Evolutionary conservation across 2,888 invertebrate genomes (phyloP).

Genomic region (Xestia rhomboidea): DNA sequence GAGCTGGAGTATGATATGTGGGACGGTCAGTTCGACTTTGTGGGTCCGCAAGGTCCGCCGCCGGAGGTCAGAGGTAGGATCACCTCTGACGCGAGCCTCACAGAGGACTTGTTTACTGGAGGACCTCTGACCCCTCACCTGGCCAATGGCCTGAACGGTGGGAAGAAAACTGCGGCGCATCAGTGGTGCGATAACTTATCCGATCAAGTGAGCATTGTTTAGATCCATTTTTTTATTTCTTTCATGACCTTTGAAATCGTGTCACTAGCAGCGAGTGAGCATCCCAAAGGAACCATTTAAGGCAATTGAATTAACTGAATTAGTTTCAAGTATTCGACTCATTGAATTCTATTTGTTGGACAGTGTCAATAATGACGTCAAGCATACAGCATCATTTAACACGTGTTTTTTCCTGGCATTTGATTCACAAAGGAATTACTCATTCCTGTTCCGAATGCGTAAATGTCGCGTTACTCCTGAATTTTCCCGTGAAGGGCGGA

Average conservation of each 20-base stretch:
- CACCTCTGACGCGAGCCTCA: conserved; percentile 84
- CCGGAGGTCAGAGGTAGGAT: conserved; percentile 81
- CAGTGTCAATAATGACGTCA: conserved; percentile 55
- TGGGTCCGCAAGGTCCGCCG: conserved; percentile 91
- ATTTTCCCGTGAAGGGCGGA: conserved; percentile 15
- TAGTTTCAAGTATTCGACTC: background rate
- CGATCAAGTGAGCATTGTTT: conserved; percentile 90
- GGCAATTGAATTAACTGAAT: conserved; percentile 16
- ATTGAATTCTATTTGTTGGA: conserved; percentile 28
- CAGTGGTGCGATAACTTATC: conserved; percentile 91
- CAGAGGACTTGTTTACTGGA: conserved; percentile 88
- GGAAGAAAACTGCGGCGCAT: conserved; percentile 90
- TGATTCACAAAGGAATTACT: conserved; percentile 60
- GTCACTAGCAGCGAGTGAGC: background rate
- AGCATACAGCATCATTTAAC: conserved; percentile 38
- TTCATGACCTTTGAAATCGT: background rate
- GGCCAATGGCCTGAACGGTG: conserved; percentile 88
- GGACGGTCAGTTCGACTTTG: conserved; percentile 97
- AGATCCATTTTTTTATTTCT: conserved; percentile 1
- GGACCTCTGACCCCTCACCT: conserved; percentile 87
- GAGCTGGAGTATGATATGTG: conserved; percentile 96
- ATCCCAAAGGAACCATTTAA: background rate
- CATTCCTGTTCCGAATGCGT: conserved; percentile 47
- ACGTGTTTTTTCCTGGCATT: conserved; percentile 61
- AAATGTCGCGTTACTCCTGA: conserved; percentile 13